These are phyloP conservation scores for Alectoris magna DNA, from an alignment of 2,797 vertebrate genomes.

Conservation along the genomic window DNA sequence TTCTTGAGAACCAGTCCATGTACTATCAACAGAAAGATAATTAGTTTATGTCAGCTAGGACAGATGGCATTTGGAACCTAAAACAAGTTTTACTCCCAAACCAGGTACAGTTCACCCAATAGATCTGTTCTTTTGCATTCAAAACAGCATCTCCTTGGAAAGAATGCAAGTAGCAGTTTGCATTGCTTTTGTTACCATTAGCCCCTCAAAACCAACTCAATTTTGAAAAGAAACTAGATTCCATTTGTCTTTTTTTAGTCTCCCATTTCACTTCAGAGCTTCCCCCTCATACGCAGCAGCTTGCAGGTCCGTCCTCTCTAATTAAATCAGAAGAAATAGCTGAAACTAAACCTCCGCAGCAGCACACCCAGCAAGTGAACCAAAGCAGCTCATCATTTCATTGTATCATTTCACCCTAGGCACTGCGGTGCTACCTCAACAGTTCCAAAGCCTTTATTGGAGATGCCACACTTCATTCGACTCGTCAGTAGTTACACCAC, in stretches of 20 bases:
- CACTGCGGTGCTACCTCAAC: not conserved
- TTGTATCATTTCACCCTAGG: not conserved
- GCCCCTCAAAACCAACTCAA: not conserved
- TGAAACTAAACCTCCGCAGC: not conserved
- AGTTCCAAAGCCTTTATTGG: not conserved
- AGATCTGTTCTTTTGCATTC: not conserved
- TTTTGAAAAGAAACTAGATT: not conserved
- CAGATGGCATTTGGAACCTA: slow-evolving; percentile 23
- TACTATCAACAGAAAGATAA: slow-evolving; percentile 16
- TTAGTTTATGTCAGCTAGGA: slow-evolving; percentile 34
- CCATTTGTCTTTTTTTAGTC: not conserved
- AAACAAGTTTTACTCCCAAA: slow-evolving; percentile 29
- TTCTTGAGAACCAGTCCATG: not conserved
- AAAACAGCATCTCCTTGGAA: not conserved
- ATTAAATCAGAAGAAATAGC: not conserved
- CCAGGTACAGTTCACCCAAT: not conserved
- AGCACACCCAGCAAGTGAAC: not conserved
- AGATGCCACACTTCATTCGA: not conserved
- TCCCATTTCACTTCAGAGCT: not conserved
- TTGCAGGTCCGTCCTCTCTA: not conserved
- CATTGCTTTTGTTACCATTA: slow-evolving; percentile 6
- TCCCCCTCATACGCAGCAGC: not conserved
- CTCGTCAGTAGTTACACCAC: not conserved
- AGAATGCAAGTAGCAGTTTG: not conserved
- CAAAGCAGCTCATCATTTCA: not conserved